These are phyloP conservation scores for Hypolimnas misippus DNA, from an alignment of 2,888 invertebrate species.

Conservation along the genomic window DNA sequence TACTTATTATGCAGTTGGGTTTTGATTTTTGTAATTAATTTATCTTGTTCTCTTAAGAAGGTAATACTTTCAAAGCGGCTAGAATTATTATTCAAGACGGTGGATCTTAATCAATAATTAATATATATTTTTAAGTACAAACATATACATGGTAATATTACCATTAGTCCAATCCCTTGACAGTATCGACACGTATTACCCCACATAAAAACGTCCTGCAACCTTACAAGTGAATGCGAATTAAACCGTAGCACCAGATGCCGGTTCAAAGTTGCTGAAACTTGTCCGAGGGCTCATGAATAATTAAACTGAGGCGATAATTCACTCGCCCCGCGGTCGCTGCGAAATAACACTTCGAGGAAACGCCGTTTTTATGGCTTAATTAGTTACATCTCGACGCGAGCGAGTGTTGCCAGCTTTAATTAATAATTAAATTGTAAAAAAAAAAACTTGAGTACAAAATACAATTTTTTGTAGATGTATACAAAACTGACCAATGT, in stretches of 20 bases:
- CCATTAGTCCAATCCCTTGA: neutral
- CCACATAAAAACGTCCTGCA: conserved; percentile 20
- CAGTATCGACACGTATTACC: neutral
- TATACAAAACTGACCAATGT: neutral
- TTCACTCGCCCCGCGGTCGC: conserved; percentile 58
- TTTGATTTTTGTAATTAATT: too few species aligned
- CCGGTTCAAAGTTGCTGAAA: conserved; percentile 64
- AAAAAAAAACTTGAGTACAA: neutral
- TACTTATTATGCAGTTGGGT: too few species aligned
- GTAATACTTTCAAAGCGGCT: too few species aligned
- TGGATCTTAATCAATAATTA: too few species aligned
- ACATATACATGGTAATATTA: neutral
- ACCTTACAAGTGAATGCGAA: conserved; percentile 56
- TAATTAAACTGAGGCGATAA: conserved; percentile 78
- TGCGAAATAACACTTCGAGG: conserved; percentile 66
- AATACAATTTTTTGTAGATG: neutral
- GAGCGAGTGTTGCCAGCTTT: conserved; percentile 22
- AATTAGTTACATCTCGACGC: conserved; percentile 70
- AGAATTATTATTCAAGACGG: too few species aligned
- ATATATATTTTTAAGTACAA: too few species aligned
- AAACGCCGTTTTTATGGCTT: conserved; percentile 72
- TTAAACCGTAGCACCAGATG: conserved; percentile 71
- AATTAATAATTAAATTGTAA: conserved; percentile 3
- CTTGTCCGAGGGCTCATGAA: conserved; percentile 71
- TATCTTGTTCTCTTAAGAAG: too few species aligned